Percentiles rank a stretch among this genome's conserved stretches.
Evolutionary conservation across 1,140 invertebrate species (phyloP).

Genomic region (Capitella teleta): DNA sequence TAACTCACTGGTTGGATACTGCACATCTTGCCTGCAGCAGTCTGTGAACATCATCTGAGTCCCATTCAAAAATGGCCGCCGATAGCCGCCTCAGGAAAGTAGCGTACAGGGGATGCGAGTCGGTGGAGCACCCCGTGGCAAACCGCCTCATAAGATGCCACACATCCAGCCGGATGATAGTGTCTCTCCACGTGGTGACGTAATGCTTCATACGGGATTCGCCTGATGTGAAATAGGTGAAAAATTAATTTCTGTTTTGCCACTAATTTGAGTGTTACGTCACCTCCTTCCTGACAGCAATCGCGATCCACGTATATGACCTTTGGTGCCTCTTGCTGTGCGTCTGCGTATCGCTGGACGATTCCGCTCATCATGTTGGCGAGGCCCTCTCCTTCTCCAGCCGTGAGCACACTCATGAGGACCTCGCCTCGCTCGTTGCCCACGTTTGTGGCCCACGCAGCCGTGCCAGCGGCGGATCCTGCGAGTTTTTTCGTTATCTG

Average conservation of each 20-base stretch:
- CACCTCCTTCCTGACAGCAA: not conserved
- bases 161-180: slow-evolving; percentile 17
- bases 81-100: slow-evolving; percentile 17
- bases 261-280: too few relatives aligned
- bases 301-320: not conserved
- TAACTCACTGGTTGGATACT: slow-evolving; percentile 9
- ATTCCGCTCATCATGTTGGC: not conserved
- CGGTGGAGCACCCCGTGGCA: slow-evolving; percentile 14
- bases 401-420: not conserved
- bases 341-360: not conserved
- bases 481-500: too few relatives aligned
- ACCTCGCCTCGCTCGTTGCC: slow-evolving; percentile 1
- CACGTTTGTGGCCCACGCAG: too few relatives aligned
- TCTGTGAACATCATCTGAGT: slow-evolving; percentile 7
- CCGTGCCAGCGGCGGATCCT: too few relatives aligned
- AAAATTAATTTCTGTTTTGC: too few relatives aligned
- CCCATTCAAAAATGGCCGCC: slow-evolving; percentile 18
- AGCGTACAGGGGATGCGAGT: slow-evolving; percentile 18
- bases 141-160: slow-evolving; percentile 25
- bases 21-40: slow-evolving; percentile 16
- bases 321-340: not conserved
- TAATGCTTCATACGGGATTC: not conserved
- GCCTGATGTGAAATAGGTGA: too few relatives aligned
- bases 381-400: not conserved
- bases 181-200: not conserved